Percentiles rank a stretch among this genome's conserved stretches.
Evolutionary conservation across 2,113 vertebrate genomes (phyloP).

Genomic region (Monarcha castaneiventris): DNA sequence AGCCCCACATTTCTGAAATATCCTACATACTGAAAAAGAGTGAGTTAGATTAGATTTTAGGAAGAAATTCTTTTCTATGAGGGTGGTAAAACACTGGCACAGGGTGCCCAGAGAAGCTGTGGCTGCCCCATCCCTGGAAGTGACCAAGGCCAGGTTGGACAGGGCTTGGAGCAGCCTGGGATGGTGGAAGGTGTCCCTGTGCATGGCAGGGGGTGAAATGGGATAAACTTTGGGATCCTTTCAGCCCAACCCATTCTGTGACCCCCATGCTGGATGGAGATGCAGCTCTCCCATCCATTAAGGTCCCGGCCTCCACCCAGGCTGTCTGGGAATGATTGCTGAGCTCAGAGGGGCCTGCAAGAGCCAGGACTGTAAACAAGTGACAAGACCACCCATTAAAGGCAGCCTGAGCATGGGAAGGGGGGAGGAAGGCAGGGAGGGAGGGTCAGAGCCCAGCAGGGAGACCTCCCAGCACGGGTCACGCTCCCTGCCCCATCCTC

Average conservation of each 20-base stretch:
- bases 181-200: not conserved
- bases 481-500: not conserved
- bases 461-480: conserved; percentile 24
- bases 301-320: not conserved
- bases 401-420: not conserved
- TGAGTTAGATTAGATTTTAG: not conserved
- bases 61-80: not conserved
- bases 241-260: not conserved
- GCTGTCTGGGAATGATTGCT: not conserved
- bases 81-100: not conserved
- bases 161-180: not conserved
- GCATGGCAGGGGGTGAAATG: not conserved
- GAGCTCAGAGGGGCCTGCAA: not conserved
- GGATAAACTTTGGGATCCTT: not conserved
- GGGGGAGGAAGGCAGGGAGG: not conserved
- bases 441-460: not conserved
- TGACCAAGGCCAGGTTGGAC: not conserved
- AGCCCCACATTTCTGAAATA: not conserved
- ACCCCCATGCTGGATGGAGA: not conserved
- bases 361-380: conserved; percentile 19
- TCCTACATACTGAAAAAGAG: not conserved
- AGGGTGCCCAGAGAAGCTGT: not conserved
- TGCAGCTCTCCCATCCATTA: not conserved
- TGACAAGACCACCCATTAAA: conserved; percentile 25
- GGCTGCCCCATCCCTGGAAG: not conserved